Conservation (phyloP, 1,140 invertebrate species). For the Ylistrum balloti region DNA sequence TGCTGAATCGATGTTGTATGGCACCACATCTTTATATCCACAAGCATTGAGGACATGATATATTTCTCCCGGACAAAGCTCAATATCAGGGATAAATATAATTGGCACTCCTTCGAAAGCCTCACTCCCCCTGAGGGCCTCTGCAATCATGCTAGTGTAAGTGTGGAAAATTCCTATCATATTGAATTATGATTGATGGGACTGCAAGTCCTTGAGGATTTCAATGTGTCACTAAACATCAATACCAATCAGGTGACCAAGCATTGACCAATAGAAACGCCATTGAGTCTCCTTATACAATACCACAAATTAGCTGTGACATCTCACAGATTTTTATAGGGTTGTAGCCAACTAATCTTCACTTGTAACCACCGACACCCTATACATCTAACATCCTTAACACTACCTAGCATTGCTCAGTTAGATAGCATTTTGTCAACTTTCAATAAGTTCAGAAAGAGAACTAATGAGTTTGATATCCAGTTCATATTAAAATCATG, state of each 20-base stretch:
- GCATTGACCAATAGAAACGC: background rate
- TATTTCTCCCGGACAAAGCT: background rate
- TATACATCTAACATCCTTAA: too few species aligned
- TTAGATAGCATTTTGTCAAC: too few species aligned
- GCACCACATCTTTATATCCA: background rate
- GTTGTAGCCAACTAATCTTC: too few species aligned
- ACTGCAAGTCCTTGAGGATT: background rate
- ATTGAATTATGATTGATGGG: conserved; percentile 23
- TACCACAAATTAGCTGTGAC: background rate
- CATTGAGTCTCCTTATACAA: background rate
- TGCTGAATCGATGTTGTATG: background rate
- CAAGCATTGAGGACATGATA: background rate
- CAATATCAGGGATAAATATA: background rate
- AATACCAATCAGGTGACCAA: background rate
- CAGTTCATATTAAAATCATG: too few species aligned
- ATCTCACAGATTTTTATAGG: background rate
- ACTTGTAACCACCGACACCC: too few species aligned
- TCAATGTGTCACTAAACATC: background rate
- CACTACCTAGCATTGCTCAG: too few species aligned
- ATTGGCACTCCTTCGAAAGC: background rate
- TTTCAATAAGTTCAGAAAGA: too few species aligned
- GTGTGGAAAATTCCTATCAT: background rate
- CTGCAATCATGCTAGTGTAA: background rate
- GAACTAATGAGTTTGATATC: too few species aligned
- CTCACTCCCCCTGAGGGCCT: background rate